These are phyloP conservation scores for Lithobates pipiens DNA, from an alignment of 2,797 vertebrate genomes.

Conservation along the genomic window DNA sequence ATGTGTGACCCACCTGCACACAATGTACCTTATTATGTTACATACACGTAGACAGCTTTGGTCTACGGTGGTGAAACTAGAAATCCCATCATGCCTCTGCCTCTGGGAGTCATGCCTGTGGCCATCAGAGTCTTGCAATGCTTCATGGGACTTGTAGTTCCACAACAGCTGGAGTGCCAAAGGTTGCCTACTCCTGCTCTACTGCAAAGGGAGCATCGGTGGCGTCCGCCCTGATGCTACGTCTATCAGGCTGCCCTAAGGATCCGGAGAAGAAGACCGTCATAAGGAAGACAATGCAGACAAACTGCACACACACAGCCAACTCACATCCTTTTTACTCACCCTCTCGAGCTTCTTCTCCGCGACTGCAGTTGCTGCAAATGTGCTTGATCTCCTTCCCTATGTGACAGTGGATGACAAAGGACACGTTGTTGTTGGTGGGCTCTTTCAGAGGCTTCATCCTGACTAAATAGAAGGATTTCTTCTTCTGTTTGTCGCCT, in stretches of 20 bases:
- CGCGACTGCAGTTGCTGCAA: constrained; percentile 98
- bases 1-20: too few species aligned
- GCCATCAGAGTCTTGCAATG: too few species aligned
- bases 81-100: too few species aligned
- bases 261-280: too few species aligned
- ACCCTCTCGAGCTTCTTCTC: constrained; percentile 91
- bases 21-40: too few species aligned
- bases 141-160: not conserved
- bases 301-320: not conserved
- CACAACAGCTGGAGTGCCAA: too few species aligned
- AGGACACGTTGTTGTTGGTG: constrained; percentile 88
- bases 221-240: not conserved
- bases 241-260: not conserved
- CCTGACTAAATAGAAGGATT: constrained; percentile 89
- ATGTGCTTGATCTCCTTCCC: constrained; percentile 99
- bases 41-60: too few species aligned
- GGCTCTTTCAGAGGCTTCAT: constrained; percentile 91
- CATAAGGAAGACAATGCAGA: constrained; percentile 54
- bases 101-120: too few species aligned
- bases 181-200: not conserved
- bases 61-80: too few species aligned
- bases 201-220: not conserved
- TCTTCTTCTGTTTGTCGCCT: constrained; percentile 85
- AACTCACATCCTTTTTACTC: constrained; percentile 88
- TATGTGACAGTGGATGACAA: constrained; percentile 95